Percentiles rank a stretch among this genome's conserved stretches.
phyloP scores from a whole-genome alignment of 2,113 vertebrate genomes.

The Butorides virescens region DNA sequence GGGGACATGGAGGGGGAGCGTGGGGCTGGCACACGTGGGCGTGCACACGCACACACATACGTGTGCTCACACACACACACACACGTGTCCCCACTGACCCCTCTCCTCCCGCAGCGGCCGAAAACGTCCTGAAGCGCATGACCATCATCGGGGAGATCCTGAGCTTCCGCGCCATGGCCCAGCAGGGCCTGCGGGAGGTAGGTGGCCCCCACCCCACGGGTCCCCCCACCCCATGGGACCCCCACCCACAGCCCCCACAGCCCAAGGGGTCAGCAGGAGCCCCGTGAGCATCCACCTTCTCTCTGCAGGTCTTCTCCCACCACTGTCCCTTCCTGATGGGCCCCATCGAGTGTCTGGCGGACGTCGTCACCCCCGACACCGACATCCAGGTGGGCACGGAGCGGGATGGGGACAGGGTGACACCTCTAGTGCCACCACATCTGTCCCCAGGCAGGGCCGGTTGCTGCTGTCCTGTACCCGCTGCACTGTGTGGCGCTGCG shows the following conservation, averaged over 20 bases:
- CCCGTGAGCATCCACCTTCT: not conserved
- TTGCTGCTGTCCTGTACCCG: not conserved
- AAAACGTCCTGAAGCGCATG: constrained; percentile 91
- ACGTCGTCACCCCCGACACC: constrained; percentile 78
- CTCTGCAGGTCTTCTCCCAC: constrained; percentile 78
- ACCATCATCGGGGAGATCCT: constrained; percentile 94
- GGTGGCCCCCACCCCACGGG: not conserved
- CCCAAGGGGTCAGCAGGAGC: not conserved
- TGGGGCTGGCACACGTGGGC: not conserved
- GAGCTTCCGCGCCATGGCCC: constrained; percentile 86
- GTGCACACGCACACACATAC: accelerated
- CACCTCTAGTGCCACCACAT: too few relatives aligned
- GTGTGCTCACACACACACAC: not conserved
- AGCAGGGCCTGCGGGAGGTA: constrained; percentile 87
- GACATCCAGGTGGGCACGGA: constrained; percentile 84
- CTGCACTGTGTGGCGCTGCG: accelerated
- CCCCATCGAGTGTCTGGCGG: constrained; percentile 81
- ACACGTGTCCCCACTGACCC: not conserved
- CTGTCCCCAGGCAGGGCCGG: not conserved
- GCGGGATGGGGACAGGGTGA: accelerated
- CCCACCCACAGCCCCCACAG: too few relatives aligned
- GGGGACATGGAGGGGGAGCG: too few relatives aligned
- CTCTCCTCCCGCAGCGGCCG: constrained; percentile 73
- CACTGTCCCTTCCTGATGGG: constrained; percentile 88
- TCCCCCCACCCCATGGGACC: not conserved